Percentiles rank a stretch among this genome's conserved stretches.
Evolutionary conservation across 2,888 invertebrate species (phyloP).

Genomic region (Liodrosophila aerea): DNA sequence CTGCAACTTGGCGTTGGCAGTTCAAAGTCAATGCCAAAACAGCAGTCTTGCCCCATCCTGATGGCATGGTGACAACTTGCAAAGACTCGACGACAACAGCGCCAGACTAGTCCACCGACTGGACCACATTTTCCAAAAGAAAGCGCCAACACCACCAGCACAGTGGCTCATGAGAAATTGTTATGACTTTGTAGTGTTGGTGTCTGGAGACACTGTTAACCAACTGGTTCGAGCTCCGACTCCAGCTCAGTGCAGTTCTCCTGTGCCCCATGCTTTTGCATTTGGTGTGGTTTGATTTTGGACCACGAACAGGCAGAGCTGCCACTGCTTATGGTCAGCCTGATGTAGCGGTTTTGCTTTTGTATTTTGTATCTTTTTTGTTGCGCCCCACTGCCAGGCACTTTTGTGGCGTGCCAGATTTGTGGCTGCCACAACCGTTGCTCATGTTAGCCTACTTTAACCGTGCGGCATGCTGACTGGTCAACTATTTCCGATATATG

Average conservation of each 20-base stretch:
- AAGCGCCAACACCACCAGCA: constrained; percentile 64
- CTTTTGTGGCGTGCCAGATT: constrained; percentile 63
- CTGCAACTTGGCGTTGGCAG: constrained; percentile 36
- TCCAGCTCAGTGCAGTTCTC: constrained; percentile 18
- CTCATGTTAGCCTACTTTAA: constrained; percentile 60
- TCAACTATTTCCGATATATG: constrained; percentile 42
- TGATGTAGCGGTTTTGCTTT: constrained; percentile 54
- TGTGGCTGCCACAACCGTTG: constrained; percentile 15
- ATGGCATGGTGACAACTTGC: constrained; percentile 52
- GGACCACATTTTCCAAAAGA: constrained; percentile 79
- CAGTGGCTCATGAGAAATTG: constrained; percentile 57
- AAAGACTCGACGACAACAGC: constrained; percentile 12
- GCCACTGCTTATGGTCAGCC: constrained; percentile 58
- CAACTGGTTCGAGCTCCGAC: not conserved
- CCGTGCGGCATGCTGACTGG: constrained; percentile 31
- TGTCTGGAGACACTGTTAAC: constrained; percentile 4
- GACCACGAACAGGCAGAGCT: constrained; percentile 34
- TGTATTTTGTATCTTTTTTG: too few relatives aligned
- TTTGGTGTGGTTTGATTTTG: constrained; percentile 63
- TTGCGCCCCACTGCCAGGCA: constrained; percentile 48
- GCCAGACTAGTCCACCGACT: constrained; percentile 47
- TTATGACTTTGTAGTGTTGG: constrained; percentile 53
- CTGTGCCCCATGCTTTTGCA: constrained; percentile 18
- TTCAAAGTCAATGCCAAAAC: constrained; percentile 63
- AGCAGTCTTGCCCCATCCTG: constrained; percentile 28